These are phyloP conservation scores for Orgyia antiqua DNA, from an alignment of 2,888 invertebrate species.

Conservation along the genomic window DNA sequence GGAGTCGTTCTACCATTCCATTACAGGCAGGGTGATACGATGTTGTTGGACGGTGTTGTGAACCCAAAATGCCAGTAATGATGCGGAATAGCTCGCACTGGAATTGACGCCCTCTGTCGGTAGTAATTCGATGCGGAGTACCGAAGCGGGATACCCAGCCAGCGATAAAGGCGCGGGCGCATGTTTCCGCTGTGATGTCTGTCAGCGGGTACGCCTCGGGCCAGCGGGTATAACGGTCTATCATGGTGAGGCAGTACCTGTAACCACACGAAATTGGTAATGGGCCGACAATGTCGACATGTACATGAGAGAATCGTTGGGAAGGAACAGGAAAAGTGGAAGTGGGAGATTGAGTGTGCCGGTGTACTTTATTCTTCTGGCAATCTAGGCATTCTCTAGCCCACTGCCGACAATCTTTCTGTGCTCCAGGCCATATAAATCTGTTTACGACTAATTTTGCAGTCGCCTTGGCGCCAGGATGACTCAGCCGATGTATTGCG, in stretches of 20 bases:
- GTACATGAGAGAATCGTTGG: slow-evolving; percentile 5
- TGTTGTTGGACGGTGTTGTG: slow-evolving; percentile 8
- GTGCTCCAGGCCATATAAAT: background rate
- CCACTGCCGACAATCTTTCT: background rate
- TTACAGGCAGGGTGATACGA: slow-evolving; percentile 15
- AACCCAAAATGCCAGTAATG: background rate
- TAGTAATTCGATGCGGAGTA: background rate
- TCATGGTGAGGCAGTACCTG: slow-evolving; percentile 15
- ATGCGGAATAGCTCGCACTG: background rate
- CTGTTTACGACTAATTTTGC: background rate
- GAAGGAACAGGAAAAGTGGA: background rate
- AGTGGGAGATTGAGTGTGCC: background rate
- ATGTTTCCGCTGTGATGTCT: slow-evolving; percentile 24
- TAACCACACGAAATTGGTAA: slow-evolving; percentile 5
- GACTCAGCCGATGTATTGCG: background rate
- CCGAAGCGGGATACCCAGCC: slow-evolving; percentile 2
- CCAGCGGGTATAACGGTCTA: slow-evolving; percentile 25
- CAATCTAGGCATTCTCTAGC: background rate
- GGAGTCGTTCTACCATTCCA: no score
- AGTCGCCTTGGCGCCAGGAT: background rate
- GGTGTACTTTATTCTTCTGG: background rate
- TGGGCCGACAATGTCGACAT: slow-evolving; percentile 14
- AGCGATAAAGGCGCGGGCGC: background rate
- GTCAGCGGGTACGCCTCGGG: slow-evolving; percentile 16
- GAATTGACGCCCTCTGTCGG: background rate